Evolutionary conservation across 2,113 vertebrate genomes (phyloP).

Genomic region (Dasyprocta punctata): DNA sequence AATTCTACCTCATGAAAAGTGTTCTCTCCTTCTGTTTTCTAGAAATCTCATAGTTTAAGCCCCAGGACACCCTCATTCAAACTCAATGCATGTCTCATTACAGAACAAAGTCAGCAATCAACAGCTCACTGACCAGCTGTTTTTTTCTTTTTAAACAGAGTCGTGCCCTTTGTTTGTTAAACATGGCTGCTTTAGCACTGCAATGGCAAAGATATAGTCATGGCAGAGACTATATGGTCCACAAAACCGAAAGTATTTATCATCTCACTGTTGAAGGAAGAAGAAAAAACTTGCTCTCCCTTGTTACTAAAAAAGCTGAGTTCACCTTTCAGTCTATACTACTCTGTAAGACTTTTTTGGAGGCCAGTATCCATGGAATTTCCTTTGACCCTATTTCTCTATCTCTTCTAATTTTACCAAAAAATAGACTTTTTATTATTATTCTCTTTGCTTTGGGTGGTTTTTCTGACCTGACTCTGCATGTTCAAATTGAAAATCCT

Average conservation of each 20-base stretch:
- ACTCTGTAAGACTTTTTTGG: neutral
- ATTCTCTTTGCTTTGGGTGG: neutral
- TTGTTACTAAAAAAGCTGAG: neutral
- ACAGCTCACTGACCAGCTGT: neutral
- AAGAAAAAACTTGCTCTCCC: neutral
- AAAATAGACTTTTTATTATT: neutral
- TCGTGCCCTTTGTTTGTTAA: neutral
- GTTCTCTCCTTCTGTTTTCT: neutral
- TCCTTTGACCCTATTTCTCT: no score
- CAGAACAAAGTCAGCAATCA: neutral
- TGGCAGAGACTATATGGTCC: neutral
- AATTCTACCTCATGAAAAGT: neutral
- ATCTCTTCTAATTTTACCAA: neutral
- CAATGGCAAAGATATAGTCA: neutral
- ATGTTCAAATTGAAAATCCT: slow-evolving; percentile 7
- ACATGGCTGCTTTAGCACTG: neutral
- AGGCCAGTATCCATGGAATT: neutral
- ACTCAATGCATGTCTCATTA: neutral
- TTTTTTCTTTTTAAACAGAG: neutral
- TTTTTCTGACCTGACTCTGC: neutral
- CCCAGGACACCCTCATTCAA: neutral
- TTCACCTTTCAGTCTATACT: neutral
- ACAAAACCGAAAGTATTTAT: slow-evolving; percentile 2
- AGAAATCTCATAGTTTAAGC: neutral
- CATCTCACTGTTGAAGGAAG: neutral